Evolutionary conservation across 35 echinoderm and acorn worm species (phyloP).

Genomic region (Amphiura filiformis): DNA sequence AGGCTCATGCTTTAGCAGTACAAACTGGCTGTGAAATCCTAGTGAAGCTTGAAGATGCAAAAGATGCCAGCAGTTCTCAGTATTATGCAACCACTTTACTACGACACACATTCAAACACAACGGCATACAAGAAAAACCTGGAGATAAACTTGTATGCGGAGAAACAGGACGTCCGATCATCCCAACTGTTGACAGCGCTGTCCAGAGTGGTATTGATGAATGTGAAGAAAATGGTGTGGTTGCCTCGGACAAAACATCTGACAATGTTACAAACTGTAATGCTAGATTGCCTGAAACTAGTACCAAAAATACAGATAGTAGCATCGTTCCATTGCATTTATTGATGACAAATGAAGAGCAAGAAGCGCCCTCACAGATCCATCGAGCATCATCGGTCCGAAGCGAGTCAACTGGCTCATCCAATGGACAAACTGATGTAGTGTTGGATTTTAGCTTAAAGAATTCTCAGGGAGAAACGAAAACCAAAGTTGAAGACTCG

Average conservation of each 20-base stretch:
- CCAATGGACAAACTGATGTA: not conserved
- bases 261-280: not conserved
- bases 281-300: not conserved
- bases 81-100: not conserved
- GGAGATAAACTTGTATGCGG: not conserved
- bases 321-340: not conserved
- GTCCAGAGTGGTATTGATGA: not conserved
- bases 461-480: not conserved
- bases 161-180: not conserved
- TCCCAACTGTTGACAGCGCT: not conserved
- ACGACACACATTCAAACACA: not conserved
- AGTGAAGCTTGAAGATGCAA: not conserved
- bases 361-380: not conserved
- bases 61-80: not conserved
- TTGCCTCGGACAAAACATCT: not conserved
- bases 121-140: not conserved
- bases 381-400: not conserved
- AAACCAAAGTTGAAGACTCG: not conserved
- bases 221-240: not conserved
- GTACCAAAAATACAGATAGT: not conserved
- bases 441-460: not conserved
- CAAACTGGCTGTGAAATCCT: slow-evolving; percentile 1
- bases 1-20: not conserved
- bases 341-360: not conserved
- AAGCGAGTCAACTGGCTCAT: not conserved